Percentiles rank a stretch among this genome's conserved stretches.
phyloP scores from a whole-genome alignment of 2,113 vertebrate species.

The Panthera leo region DNA sequence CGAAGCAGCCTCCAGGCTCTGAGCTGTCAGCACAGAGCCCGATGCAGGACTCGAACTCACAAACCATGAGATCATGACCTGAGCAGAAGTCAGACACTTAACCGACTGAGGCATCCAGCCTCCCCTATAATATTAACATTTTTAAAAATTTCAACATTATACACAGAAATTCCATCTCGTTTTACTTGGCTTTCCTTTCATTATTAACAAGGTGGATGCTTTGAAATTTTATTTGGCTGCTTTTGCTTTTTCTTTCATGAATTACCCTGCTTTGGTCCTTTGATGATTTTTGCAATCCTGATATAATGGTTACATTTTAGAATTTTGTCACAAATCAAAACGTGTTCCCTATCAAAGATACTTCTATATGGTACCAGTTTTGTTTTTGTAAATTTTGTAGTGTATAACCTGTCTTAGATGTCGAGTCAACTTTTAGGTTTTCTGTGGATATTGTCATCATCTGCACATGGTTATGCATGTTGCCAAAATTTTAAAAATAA shows the following conservation, averaged over 20 bases:
- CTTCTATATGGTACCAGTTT: background rate
- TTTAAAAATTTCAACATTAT: background rate
- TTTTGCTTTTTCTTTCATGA: background rate
- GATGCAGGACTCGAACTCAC: too few relatives aligned
- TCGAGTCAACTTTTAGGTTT: background rate
- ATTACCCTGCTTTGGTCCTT: background rate
- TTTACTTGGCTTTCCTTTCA: background rate
- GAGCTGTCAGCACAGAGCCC: too few relatives aligned
- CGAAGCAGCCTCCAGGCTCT: too few relatives aligned
- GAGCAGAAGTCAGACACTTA: too few relatives aligned
- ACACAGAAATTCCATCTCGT: background rate
- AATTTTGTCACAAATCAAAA: background rate
- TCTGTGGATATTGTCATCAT: background rate
- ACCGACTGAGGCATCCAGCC: too few relatives aligned
- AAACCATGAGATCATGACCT: too few relatives aligned
- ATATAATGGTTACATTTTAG: background rate
- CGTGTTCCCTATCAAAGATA: background rate
- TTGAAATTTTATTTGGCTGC: background rate
- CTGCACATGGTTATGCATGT: background rate
- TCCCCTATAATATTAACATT: background rate
- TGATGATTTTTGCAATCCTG: background rate
- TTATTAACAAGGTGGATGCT: background rate
- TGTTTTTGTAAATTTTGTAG: background rate
- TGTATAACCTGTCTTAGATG: background rate
- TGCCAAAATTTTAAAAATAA: slow-evolving; percentile 7